These are phyloP conservation scores for Nephrocerus scutellatus DNA, from an alignment of 2,888 invertebrate genomes.

Conservation along the genomic window DNA sequence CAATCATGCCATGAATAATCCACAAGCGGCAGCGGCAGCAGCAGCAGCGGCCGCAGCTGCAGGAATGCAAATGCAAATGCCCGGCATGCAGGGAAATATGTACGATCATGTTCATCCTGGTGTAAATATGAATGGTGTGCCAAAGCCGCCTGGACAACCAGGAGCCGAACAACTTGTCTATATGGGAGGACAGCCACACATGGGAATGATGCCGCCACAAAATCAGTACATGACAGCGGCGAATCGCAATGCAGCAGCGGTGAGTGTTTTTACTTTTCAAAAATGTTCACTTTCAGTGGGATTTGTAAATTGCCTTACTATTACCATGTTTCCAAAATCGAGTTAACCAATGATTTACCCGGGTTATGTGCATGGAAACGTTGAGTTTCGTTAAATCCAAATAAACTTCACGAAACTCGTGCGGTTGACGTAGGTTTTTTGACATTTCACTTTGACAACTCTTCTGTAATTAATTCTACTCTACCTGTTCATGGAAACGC, in stretches of 20 bases:
- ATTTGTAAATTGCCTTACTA: too few species aligned
- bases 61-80: slow-evolving; percentile 41
- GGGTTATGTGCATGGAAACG: too few species aligned
- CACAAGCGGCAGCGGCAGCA: slow-evolving; percentile 36
- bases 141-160: slow-evolving; percentile 29
- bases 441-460: too few species aligned
- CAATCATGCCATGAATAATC: slow-evolving; percentile 45
- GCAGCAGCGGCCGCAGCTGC: slow-evolving; percentile 36
- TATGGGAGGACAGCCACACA: slow-evolving; percentile 44
- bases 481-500: too few species aligned
- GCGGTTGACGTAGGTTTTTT: too few species aligned
- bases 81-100: slow-evolving; percentile 41
- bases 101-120: slow-evolving; percentile 46
- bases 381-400: too few species aligned
- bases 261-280: slow-evolving; percentile 40
- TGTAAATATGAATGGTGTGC: slow-evolving; percentile 39
- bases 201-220: slow-evolving; percentile 43
- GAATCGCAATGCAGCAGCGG: slow-evolving; percentile 45
- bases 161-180: slow-evolving; percentile 44
- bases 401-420: too few species aligned
- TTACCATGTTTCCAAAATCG: too few species aligned
- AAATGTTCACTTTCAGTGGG: neutral
- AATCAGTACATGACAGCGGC: slow-evolving; percentile 46
- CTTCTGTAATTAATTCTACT: too few species aligned
- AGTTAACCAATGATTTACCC: too few species aligned